Evolutionary conservation across 2,797 vertebrate species (phyloP), one percentile per base, ranked within the genome.

Genomic region (Coilia nasus): DNA sequence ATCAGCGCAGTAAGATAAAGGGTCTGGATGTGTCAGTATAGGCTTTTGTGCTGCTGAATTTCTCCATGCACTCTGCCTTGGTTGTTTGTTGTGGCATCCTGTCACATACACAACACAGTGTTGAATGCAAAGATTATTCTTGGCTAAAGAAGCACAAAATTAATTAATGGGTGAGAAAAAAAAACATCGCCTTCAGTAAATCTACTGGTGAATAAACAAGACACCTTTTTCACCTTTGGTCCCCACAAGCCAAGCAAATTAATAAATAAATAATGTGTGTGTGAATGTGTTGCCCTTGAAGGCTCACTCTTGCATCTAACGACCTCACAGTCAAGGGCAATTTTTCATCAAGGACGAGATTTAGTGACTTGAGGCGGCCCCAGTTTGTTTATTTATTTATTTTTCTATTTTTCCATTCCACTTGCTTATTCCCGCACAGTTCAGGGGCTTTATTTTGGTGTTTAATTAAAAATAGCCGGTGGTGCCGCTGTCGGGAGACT

Each of bases 381-480:
- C 81, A 78, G 60, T 83, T 83, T 82, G 44, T 54, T 54, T 54
- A 54, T 9, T 54, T 54, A 3, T 54, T 14, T 1, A 54, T 54
- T 1, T 54, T 3, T 54, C 1, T 54, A 10, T 54, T 54, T 54
- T 54, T 14, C 7, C 50, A 9, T 14, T 54, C 14, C 57, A 7
- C 64, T 81, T 19, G 21, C 83, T 86, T 64, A 78, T 82, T 85
- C 82, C 0, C 47, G 57, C 81, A 71, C 82, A 19, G 47, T 82
- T 47, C 62, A 47, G 50, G 44, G 75, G 54, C 56, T 85, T 88
- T 86, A 84, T 85, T 90, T 87, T 87, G 62, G 81, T 82, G 86
- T 89, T 87, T 88, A 87, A 90, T 91, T 87, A 90, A 88, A 87
- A 50, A 81, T 81, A 83, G 86, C 89, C 88, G 82, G 46, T 64